These are phyloP conservation scores for Andrena bucephala DNA, from an alignment of 2,888 invertebrate species.

Conservation along the genomic window DNA sequence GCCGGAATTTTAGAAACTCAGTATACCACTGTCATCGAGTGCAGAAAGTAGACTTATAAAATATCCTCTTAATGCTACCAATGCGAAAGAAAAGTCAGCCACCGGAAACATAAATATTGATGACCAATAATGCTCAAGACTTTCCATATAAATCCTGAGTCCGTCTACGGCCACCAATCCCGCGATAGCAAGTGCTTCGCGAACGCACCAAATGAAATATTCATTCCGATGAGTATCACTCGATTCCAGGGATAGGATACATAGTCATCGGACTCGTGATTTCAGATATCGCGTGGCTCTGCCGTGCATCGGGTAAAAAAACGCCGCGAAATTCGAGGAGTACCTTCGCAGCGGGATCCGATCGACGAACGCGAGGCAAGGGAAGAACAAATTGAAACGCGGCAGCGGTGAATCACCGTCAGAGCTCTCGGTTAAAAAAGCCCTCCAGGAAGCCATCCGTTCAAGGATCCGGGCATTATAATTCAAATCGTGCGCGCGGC, in stretches of 20 bases:
- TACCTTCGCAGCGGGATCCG: neutral
- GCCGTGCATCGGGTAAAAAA: neutral
- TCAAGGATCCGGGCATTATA: slow-evolving; percentile 43
- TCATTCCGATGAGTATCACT: slow-evolving; percentile 3
- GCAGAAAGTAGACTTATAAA: too few species aligned
- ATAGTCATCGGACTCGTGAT: neutral
- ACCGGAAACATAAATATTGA: neutral
- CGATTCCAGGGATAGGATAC: neutral
- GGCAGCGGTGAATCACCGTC: slow-evolving; percentile 13
- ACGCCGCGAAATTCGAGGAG: slow-evolving; percentile 1
- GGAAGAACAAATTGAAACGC: slow-evolving; percentile 8
- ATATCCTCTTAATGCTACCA: too few species aligned
- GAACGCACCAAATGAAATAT: slow-evolving; percentile 10
- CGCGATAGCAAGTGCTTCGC: neutral
- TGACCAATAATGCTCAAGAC: neutral
- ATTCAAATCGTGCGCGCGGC: slow-evolving; percentile 46
- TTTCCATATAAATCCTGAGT: neutral
- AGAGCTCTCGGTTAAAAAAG: neutral
- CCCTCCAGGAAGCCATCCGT: slow-evolving; percentile 21
- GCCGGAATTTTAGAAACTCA: too few species aligned
- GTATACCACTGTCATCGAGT: too few species aligned
- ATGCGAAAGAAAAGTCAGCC: neutral
- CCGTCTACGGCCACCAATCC: neutral
- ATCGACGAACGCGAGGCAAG: neutral
- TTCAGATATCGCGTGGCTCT: neutral